phyloP scores from a whole-genome alignment of 92 coral and sea anemone genomes.

The Zoanthus solanderi region DNA sequence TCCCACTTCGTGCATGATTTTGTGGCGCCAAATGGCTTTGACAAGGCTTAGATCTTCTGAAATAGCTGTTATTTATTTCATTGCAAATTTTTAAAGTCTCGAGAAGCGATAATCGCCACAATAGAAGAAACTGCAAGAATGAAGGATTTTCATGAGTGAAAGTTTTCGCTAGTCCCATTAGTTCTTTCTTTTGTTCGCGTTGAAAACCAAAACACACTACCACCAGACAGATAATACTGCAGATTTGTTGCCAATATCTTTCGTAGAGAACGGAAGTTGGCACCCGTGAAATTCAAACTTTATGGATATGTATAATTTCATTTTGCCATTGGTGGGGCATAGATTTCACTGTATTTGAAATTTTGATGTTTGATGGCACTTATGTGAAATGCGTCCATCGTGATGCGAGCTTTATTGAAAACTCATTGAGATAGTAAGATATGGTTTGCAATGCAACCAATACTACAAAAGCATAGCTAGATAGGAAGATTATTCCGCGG shows the following conservation, averaged over 20 bases:
- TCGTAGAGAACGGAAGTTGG: conserved; percentile 30
- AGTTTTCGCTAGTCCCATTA: neutral
- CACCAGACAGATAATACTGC: conserved; percentile 24
- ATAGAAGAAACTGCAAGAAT: conserved; percentile 2
- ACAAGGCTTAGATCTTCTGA: conserved; percentile 69
- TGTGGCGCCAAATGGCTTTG: conserved; percentile 76
- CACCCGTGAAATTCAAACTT: conserved; percentile 31
- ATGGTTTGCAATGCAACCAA: conserved; percentile 60
- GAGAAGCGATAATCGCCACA: conserved; percentile 61
- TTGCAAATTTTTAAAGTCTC: conserved; percentile 60
- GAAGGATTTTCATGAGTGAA: neutral
- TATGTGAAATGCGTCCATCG: conserved; percentile 19
- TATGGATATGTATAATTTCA: neutral
- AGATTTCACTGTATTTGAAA: conserved; percentile 12
- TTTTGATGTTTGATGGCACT: conserved; percentile 15
- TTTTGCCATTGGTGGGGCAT: conserved; percentile 11
- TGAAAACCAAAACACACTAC: conserved; percentile 25
- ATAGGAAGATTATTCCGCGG: conserved; percentile 50
- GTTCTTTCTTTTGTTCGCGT: neutral
- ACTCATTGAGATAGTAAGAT: conserved; percentile 63
- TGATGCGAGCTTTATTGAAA: conserved; percentile 45
- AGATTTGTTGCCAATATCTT: conserved; percentile 20
- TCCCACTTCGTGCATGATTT: conserved; percentile 88
- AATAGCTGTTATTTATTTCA: conserved; percentile 78
- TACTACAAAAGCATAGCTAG: conserved; percentile 64